Base-by-base conservation (phyloP, 2,797 vertebrate genomes). In the Melanotaenia parkinsoni region DNA sequence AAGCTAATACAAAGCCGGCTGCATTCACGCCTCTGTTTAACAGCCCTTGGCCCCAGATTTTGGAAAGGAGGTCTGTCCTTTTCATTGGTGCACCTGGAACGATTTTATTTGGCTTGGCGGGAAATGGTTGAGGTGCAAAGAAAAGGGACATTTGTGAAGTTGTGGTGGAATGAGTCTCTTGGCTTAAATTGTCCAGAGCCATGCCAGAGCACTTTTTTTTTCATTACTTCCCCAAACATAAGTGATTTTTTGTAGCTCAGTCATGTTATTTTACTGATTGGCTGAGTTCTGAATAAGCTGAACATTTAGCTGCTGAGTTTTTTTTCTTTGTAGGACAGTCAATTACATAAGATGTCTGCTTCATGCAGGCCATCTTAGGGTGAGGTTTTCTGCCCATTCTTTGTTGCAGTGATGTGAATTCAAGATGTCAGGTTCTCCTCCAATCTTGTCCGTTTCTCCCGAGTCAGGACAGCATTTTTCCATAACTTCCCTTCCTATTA, bases 41-140 rank as follows among this genome's bases (percentile, higher is more conserved):
- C 82, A 86, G 86, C 74, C 59, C 78, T 68, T 79, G 84, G 90
- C 82, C 80, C 58, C 58, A 53, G 76, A 82, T 78, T 85, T 74
- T 77, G 82, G 70, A 77, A 86, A 88, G 76, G 37, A 33, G 78
- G 79, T 80, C 80, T 20, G 57, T 85, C 73, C 53, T 86, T 89
- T 90, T 90, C 90, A 91, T 86, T 81, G 76, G 80, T 81, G 89
- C 92, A 94, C 93, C 92, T 93, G 91, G 90, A 90, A 86, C 82
- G 67, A 81, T 91, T 94, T 93, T 92, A 93, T 89, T 88, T 92
- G 88, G 70, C 61, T 66, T 50, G 50, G 72, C 85, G 90, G 86
- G 84, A 90, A 83, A 85, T 87, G 70, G 88, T 88, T 80, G 84
- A 88, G 87, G 79, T 83, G 79, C 73, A 71, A 62, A 73, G 58